Conservation (phyloP, 2,888 invertebrate species). For the Erpobdella octoculata region DNA sequence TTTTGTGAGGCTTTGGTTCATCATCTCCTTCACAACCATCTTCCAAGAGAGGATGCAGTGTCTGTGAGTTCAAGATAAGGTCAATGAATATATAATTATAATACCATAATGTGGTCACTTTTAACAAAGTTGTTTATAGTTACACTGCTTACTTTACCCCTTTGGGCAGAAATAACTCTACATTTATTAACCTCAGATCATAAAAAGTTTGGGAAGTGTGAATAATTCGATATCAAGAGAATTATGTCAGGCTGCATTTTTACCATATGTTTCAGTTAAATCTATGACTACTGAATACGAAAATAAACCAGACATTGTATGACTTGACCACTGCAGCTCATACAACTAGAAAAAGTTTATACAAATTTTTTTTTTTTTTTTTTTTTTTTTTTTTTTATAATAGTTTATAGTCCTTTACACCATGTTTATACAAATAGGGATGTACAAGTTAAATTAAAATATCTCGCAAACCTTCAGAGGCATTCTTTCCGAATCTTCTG, state of each 20-base stretch:
- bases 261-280: too few relatives aligned
- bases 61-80: constrained; percentile 41
- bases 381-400: not conserved
- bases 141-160: not conserved
- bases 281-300: too few relatives aligned
- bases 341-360: not conserved
- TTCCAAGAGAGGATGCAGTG: constrained; percentile 47
- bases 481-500: constrained; percentile 48
- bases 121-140: not conserved
- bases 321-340: not conserved
- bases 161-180: too few relatives aligned
- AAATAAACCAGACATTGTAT: not conserved
- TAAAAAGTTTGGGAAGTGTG: too few relatives aligned
- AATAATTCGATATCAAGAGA: too few relatives aligned
- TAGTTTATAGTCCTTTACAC: too few relatives aligned
- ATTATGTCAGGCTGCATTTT: too few relatives aligned
- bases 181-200: too few relatives aligned
- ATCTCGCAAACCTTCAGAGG: constrained; percentile 44
- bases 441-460: too few relatives aligned
- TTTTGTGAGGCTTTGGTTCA: constrained; percentile 41
- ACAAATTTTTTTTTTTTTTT: too few relatives aligned
- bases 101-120: not conserved
- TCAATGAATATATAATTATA: too few relatives aligned
- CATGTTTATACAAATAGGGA: not conserved
- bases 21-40: constrained; percentile 48